Percentiles rank a stretch among this genome's conserved stretches.
Evolutionary conservation across 2,113 vertebrate species (phyloP).

Genomic region (Heterotilapia buettikoferi): DNA sequence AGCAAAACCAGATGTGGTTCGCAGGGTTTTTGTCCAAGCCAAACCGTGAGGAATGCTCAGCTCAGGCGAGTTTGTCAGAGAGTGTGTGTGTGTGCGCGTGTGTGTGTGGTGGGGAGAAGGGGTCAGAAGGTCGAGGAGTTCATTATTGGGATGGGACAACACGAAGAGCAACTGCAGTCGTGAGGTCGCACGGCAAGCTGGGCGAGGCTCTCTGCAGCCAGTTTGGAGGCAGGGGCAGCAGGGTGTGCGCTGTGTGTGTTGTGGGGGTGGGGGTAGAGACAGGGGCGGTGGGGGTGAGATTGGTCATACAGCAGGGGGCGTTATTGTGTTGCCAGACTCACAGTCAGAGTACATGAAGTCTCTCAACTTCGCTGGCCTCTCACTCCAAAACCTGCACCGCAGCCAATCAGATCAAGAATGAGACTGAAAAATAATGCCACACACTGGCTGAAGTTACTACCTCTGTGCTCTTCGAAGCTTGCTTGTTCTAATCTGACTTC

Average conservation of each 20-base stretch:
- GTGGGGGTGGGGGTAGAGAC: not conserved
- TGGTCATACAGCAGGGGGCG: conserved; percentile 61
- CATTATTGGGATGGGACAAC: conserved; percentile 29
- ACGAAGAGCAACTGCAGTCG: conserved; percentile 4
- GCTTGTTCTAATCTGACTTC: conserved; percentile 49
- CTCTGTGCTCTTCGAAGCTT: conserved; percentile 2
- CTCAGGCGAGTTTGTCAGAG: not conserved
- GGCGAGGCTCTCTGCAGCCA: not conserved
- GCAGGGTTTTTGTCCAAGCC: conserved; percentile 28
- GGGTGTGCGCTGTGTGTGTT: not conserved
- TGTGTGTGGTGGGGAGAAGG: conserved; percentile 2
- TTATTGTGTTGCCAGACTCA: conserved; percentile 41
- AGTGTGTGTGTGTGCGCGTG: not conserved
- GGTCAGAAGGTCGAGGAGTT: conserved; percentile 43
- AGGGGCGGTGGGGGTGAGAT: not conserved
- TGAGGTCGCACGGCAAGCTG: conserved; percentile 9
- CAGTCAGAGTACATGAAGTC: not conserved
- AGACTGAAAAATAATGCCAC: conserved; percentile 12
- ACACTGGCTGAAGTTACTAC: not conserved
- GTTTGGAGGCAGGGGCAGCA: not conserved
- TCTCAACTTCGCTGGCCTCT: conserved; percentile 15
- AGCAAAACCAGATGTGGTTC: conserved; percentile 66
- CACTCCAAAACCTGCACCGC: not conserved
- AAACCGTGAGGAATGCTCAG: conserved; percentile 58
- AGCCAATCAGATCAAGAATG: conserved; percentile 32